Percentiles rank a stretch among this genome's conserved stretches.
Evolutionary conservation across 2,888 invertebrate genomes (phyloP).

Genomic region (Diarsia mendica): DNA sequence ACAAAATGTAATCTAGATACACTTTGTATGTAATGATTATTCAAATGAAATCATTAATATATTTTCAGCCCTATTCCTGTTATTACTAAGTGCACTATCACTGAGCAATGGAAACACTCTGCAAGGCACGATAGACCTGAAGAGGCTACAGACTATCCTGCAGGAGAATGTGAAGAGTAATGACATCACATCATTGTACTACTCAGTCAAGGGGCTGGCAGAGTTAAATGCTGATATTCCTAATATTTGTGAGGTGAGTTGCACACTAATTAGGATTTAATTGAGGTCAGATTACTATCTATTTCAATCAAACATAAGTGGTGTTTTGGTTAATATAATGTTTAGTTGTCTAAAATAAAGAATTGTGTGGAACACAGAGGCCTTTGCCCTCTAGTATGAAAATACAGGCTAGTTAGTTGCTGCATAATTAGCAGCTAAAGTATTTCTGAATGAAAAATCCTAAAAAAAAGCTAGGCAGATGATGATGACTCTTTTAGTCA

Average conservation of each 20-base stretch:
- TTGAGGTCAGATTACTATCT: background rate
- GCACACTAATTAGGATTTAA: background rate
- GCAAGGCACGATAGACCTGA: constrained; percentile 83
- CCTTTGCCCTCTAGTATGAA: background rate
- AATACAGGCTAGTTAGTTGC: background rate
- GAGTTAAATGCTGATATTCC: constrained; percentile 91
- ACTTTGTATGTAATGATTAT: constrained; percentile 6
- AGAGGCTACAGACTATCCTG: constrained; percentile 82
- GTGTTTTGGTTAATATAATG: background rate
- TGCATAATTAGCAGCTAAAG: no score
- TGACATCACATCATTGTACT: constrained; percentile 93
- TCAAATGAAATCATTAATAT: constrained; percentile 30
- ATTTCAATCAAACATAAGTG: background rate
- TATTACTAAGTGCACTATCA: constrained; percentile 76
- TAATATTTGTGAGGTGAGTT: constrained; percentile 91
- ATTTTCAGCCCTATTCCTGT: constrained; percentile 76
- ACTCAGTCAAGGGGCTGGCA: constrained; percentile 93
- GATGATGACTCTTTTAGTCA: no score
- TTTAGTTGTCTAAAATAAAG: background rate
- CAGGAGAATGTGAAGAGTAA: constrained; percentile 88
- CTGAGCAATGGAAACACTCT: constrained; percentile 79
- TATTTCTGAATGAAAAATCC: no score
- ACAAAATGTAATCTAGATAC: background rate
- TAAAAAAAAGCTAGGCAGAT: no score
- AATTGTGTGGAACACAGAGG: background rate